These are phyloP conservation scores for Hyaena hyaena DNA, from an alignment of 2,113 vertebrate species.

Conservation along the genomic window DNA sequence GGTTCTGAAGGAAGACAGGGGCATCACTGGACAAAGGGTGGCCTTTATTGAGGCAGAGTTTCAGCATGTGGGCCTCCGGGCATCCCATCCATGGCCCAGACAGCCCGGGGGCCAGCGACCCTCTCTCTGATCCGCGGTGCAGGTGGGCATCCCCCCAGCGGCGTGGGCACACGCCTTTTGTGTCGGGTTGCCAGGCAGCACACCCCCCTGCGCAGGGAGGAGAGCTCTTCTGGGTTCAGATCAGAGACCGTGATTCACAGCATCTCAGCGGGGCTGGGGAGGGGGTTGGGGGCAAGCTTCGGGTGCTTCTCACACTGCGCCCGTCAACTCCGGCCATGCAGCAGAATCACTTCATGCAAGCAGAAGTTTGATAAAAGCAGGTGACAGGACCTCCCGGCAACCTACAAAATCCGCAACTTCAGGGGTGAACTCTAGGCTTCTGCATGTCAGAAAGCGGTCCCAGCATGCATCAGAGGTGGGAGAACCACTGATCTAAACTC, in stretches of 20 bases:
- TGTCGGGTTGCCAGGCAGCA: neutral
- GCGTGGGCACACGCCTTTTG: neutral
- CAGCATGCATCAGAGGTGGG: neutral
- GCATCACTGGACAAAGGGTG: neutral
- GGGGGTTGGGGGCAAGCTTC: neutral
- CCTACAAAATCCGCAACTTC: neutral
- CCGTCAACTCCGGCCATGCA: neutral
- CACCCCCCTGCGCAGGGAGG: neutral
- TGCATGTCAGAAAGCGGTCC: neutral
- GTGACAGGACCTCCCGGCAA: neutral
- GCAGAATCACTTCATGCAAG: neutral
- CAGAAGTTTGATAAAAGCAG: neutral
- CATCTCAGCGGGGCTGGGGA: neutral
- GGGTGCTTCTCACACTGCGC: neutral
- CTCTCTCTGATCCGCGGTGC: neutral
- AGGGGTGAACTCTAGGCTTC: neutral
- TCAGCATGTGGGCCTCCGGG: neutral
- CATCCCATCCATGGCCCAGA: neutral
- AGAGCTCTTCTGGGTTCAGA: neutral
- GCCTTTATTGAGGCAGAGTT: neutral
- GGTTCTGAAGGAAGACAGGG: neutral
- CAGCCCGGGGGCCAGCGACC: neutral
- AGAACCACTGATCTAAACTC: neutral
- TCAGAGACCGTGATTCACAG: neutral
- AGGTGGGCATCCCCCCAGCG: rapidly evolving